Percentiles rank a stretch among this genome's conserved stretches.
phyloP scores from a whole-genome alignment of 2,797 vertebrate genomes.

The Phataginus tetradactyla region DNA sequence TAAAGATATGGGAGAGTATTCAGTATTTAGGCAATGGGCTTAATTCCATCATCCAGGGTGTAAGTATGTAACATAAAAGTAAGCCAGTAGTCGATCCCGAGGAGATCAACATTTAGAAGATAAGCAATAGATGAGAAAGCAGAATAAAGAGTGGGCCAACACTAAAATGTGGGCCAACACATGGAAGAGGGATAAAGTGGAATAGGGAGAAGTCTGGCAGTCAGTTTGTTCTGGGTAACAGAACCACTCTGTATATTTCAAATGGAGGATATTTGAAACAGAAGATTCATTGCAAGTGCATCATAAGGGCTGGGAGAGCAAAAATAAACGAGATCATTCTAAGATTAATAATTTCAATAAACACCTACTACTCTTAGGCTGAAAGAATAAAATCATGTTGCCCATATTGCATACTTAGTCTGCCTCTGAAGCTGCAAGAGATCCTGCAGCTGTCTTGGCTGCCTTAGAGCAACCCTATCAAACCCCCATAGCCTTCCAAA shows the following conservation, averaged over 20 bases:
- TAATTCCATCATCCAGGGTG: neutral
- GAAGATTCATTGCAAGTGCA: neutral
- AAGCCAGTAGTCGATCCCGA: neutral
- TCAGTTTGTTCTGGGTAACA: neutral
- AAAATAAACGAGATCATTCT: neutral
- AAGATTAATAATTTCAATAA: neutral
- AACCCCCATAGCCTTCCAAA: neutral
- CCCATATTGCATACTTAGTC: neutral
- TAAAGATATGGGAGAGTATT: neutral
- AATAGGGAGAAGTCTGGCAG: neutral
- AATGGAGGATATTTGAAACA: neutral
- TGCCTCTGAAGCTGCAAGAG: neutral
- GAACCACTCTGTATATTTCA: neutral
- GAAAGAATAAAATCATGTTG: neutral
- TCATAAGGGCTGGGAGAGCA: neutral
- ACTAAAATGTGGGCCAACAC: neutral
- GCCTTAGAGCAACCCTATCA: neutral
- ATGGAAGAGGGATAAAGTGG: neutral
- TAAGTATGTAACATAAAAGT: neutral
- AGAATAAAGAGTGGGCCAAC: neutral
- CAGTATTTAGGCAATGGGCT: conserved; percentile 11
- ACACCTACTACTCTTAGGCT: neutral
- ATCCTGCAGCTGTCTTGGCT: neutral
- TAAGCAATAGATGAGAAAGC: neutral
- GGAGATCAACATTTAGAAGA: neutral